Base-by-base conservation (phyloP, 2,797 vertebrate species). In the Trachops cirrhosus region DNA sequence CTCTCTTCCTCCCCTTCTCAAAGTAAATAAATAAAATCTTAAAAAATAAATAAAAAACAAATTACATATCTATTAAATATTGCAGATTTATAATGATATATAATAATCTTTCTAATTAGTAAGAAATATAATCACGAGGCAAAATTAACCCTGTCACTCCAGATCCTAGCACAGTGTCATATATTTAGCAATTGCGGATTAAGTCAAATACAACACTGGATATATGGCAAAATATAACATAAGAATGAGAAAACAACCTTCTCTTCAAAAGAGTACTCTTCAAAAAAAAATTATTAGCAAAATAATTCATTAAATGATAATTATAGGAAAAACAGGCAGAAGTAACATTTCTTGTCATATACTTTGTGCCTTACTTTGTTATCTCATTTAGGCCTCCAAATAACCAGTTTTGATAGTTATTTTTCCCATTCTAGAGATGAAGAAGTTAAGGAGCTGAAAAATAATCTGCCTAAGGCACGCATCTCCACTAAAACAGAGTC, bases 171-270 rank as follows among this genome's bases (percentile, higher is more conserved):
- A 26, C 29, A 92, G 46, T 77, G 62, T 39, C 92, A 82, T 24
- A 52, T 71, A 89, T 22, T 77, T 86, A 95, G 57, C 39, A 89
- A 62, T 16, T 39, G 15, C 7, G 52, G 18, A 90, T 12, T 84
- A 91, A 95, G 59, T 93, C 52, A 80, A 93, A 89, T 41, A 79
- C 29, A 89, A 37, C 57, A 77, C 3, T 83, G 50, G 15, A 90
- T 91, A 86, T 75, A 59, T 3, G 75, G 48, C 46, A 90, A 90
- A 93, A 62, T 32, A 8, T 41, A 73, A 54, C 44, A 79, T 68
- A 21, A 78, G 86, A 83, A 52, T 82, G 26, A 91, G 50, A 39
- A 77, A 94, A 82, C 21, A 84, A n/a, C 22, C 24, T 89, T 84
- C 12, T 77, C 62, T 64, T 64, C 62, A 32, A 32, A 62, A 59